A percentile compares a stretch with the other conserved stretches of the same genome.
phyloP scores from a whole-genome alignment of 2,888 invertebrate genomes.

The Lasioglossum morio region DNA sequence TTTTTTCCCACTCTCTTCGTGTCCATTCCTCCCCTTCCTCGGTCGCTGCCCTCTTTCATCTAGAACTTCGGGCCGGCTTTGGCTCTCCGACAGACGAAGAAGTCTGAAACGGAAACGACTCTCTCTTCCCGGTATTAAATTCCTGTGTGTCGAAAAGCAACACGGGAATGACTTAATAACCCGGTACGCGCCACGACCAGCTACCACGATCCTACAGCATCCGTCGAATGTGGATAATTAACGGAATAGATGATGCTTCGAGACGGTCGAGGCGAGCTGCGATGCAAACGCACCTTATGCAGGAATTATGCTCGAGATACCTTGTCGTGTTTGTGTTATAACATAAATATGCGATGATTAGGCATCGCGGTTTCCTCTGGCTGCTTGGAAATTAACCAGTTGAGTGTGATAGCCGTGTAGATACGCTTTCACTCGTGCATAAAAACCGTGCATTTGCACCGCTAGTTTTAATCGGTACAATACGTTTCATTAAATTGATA shows the following conservation, averaged over 20 bases:
- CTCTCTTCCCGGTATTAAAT: slow-evolving; percentile 53
- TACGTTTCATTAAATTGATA: too few relatives aligned
- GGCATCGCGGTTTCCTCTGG: background rate
- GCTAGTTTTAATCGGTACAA: background rate
- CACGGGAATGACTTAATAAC: slow-evolving; percentile 17
- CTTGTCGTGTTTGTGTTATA: background rate
- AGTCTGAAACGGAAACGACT: slow-evolving; percentile 33
- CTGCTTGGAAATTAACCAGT: background rate
- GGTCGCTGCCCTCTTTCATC: background rate
- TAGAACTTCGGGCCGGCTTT: background rate
- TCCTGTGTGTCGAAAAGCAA: slow-evolving; percentile 35
- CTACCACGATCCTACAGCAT: background rate
- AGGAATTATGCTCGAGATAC: background rate
- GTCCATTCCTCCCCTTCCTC: background rate
- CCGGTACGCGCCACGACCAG: background rate
- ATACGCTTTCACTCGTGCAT: background rate
- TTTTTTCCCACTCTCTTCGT: background rate
- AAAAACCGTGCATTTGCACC: background rate
- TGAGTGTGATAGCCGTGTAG: background rate
- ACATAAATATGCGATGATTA: background rate
- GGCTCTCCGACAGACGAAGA: slow-evolving; percentile 20
- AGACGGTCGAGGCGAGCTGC: background rate
- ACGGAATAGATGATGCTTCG: background rate
- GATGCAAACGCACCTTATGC: background rate
- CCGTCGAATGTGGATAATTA: slow-evolving; percentile 29